A percentile compares a stretch with the other conserved stretches of the same genome.
phyloP scores from a whole-genome alignment of 2,888 invertebrate genomes.

The Rhyacophila evoluta region DNA sequence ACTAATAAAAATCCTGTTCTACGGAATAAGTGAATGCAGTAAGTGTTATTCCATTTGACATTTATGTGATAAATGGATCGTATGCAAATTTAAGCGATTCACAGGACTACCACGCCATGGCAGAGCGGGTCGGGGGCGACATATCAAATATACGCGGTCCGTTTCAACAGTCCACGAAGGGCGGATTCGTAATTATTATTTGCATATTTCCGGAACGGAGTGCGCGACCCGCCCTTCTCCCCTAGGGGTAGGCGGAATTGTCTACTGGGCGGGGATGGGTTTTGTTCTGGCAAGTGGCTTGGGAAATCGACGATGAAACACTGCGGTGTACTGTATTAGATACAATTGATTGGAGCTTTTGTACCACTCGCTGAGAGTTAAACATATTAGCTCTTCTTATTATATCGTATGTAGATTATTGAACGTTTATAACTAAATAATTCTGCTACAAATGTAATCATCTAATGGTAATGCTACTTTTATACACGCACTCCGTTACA shows the following conservation, averaged over 20 bases:
- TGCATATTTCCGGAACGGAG: constrained; percentile 47
- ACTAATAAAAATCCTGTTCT: not conserved
- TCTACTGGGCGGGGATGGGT: not conserved
- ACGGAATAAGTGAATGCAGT: not conserved
- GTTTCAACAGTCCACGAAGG: constrained; percentile 36
- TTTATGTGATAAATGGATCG: constrained; percentile 38
- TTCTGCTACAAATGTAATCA: too few relatives aligned
- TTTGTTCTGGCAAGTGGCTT: constrained; percentile 12
- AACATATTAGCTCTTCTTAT: not conserved
- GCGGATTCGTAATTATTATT: constrained; percentile 51
- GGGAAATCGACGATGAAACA: constrained; percentile 22
- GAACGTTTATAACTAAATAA: too few relatives aligned
- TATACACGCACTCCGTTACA: too few relatives aligned
- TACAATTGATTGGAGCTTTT: constrained; percentile 22
- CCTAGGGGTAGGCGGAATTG: constrained; percentile 8
- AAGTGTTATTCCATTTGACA: constrained; percentile 42
- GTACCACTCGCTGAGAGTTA: not conserved
- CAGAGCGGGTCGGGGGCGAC: constrained; percentile 23
- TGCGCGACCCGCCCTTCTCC: constrained; percentile 15
- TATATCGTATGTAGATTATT: not conserved
- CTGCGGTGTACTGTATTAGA: constrained; percentile 8
- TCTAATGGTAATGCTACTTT: too few relatives aligned
- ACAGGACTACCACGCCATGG: constrained; percentile 28
- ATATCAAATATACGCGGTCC: constrained; percentile 39
- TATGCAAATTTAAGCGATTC: constrained; percentile 49